Evolutionary conservation across 2,113 vertebrate genomes (phyloP).

Genomic region (Neodon shergylaensis): DNA sequence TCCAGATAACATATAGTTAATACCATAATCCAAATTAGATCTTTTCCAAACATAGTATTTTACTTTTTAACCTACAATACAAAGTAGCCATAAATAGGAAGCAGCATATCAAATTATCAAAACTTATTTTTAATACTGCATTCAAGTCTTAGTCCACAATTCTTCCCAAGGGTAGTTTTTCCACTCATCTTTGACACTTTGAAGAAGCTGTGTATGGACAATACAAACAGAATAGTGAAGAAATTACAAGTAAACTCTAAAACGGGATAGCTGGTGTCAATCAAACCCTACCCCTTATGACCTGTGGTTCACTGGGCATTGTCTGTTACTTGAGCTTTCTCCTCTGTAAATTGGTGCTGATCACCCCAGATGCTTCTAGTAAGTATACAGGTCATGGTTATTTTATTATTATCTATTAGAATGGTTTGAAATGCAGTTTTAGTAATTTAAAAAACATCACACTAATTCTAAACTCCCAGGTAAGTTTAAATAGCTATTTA

Average conservation of each 20-base stretch:
- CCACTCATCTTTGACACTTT: not conserved
- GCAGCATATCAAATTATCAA: slow-evolving; percentile 26
- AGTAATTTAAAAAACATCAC: not conserved
- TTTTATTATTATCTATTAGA: slow-evolving; percentile 19
- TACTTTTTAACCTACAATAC: slow-evolving; percentile 1
- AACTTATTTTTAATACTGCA: slow-evolving; percentile 6
- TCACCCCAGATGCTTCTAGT: not conserved
- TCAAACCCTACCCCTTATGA: slow-evolving; percentile 13
- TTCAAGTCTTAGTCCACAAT: not conserved
- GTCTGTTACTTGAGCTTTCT: not conserved
- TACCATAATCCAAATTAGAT: not conserved
- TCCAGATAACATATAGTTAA: not conserved
- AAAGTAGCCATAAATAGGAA: slow-evolving; percentile 15
- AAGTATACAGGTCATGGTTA: not conserved
- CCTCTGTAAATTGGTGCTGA: not conserved
- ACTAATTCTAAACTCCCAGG: slow-evolving; percentile 35
- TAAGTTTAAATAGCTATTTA: slow-evolving; percentile 39
- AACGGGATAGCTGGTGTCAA: not conserved
- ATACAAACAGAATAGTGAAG: not conserved
- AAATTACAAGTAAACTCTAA: not conserved
- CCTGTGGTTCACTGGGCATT: not conserved
- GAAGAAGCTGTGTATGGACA: not conserved
- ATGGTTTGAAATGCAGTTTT: slow-evolving; percentile 42
- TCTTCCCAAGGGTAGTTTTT: slow-evolving; percentile 27
- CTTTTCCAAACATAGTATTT: slow-evolving; percentile 32